phyloP scores from a whole-genome alignment of 2,888 invertebrate species.

The Masnerella sp. region DNA sequence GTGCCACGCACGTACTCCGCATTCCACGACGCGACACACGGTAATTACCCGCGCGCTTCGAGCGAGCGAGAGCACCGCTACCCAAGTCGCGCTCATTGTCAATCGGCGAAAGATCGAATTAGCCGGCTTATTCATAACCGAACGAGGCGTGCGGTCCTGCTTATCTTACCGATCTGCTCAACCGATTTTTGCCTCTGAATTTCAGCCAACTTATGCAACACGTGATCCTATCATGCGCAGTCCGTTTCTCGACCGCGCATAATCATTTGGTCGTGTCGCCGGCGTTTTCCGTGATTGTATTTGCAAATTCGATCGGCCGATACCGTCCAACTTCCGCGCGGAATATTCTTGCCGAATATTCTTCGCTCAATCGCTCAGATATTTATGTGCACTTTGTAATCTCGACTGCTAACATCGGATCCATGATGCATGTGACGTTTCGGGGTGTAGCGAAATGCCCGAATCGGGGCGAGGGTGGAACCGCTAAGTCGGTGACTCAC shows the following conservation, averaged over 20 bases:
- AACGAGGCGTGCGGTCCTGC: conserved; percentile 4
- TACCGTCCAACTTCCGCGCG: conserved; percentile 33
- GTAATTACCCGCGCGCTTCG: no score
- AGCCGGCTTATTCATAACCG: conserved; percentile 48
- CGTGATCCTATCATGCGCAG: conserved; percentile 53
- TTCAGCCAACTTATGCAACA: conserved; percentile 55
- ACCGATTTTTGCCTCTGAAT: conserved; percentile 53
- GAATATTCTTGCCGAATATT: no score
- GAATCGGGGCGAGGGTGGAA: conserved; percentile 23
- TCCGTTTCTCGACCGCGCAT: conserved; percentile 44
- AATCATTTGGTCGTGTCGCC: conserved; percentile 52
- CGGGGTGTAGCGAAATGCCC: conserved; percentile 51
- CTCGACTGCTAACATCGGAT: conserved; percentile 59
- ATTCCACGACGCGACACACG: no score
- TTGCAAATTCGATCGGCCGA: conserved; percentile 56
- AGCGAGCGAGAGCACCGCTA: background rate
- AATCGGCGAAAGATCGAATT: no score
- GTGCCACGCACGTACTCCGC: no score
- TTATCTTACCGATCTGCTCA: no score
- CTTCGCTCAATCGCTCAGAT: no score
- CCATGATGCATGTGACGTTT: conserved; percentile 58
- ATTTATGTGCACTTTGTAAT: conserved; percentile 61
- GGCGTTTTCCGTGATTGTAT: conserved; percentile 53
- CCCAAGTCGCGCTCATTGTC: no score
- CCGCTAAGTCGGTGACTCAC: conserved; percentile 55